Percentiles rank a stretch among this genome's conserved stretches.
phyloP scores from a whole-genome alignment of 30 jellyfish, hydroid and myxozoan species.

The Hydractinia echinata region DNA sequence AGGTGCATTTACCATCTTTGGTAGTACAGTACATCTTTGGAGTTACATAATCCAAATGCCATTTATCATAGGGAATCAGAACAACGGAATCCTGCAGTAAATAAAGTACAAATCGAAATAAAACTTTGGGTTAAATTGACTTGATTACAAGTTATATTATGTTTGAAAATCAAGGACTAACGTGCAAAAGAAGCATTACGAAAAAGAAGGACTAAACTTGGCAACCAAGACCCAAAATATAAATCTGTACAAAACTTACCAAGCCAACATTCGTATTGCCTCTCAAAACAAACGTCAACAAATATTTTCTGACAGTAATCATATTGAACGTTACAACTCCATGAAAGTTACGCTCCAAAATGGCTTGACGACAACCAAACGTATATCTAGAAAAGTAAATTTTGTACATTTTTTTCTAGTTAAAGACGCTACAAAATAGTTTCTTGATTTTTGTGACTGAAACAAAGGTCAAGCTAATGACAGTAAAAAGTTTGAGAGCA shows the following conservation, averaged over 20 bases:
- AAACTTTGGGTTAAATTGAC: too few species aligned
- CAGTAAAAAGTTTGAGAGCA: too few species aligned
- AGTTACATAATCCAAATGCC: conserved; percentile 71
- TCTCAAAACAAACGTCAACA: conserved; percentile 62
- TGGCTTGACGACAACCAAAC: conserved; percentile 94
- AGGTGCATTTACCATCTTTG: conserved; percentile 58
- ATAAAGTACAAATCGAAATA: neutral
- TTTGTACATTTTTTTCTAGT: too few species aligned
- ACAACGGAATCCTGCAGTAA: conserved; percentile 65
- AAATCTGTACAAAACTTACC: conserved; percentile 34
- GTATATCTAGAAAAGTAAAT: conserved; percentile 39
- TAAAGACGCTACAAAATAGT: too few species aligned
- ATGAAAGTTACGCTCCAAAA: conserved; percentile 45
- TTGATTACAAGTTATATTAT: too few species aligned
- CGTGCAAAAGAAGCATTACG: too few species aligned
- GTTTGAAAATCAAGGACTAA: too few species aligned
- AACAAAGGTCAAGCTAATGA: too few species aligned
- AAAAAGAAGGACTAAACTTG: too few species aligned
- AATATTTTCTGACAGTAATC: conserved; percentile 32
- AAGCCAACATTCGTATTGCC: conserved; percentile 58
- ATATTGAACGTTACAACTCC: conserved; percentile 55
- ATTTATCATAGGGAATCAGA: conserved; percentile 63
- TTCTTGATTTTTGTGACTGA: too few species aligned
- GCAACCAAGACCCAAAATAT: too few species aligned
- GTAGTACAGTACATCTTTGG: conserved; percentile 79